Conservation (phyloP, 2,113 vertebrate genomes). For the Hemicordylus capensis region DNA sequence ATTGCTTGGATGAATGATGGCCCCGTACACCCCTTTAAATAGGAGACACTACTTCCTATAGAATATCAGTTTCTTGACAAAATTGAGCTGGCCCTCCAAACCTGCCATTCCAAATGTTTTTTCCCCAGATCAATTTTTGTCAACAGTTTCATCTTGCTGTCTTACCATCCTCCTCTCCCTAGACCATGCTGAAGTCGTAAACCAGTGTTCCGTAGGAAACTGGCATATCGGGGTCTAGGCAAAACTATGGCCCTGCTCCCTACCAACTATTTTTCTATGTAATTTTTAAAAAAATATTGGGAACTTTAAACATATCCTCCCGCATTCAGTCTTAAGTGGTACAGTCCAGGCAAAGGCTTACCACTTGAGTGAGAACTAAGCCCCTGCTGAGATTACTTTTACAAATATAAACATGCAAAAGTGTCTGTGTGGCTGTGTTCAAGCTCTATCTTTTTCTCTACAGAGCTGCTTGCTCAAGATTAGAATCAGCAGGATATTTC, state of each 20-base stretch:
- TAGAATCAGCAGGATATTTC: background rate
- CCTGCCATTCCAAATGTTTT: background rate
- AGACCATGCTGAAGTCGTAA: too few species aligned
- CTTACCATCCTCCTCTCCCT: too few species aligned
- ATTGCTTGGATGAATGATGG: background rate
- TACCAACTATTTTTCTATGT: background rate
- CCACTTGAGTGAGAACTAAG: background rate
- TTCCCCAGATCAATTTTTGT: background rate
- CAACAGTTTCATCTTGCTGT: background rate
- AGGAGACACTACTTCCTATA: too few species aligned
- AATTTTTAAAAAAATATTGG: too few species aligned
- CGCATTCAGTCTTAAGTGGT: background rate
- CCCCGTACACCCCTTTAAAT: background rate
- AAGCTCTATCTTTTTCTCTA: rapidly evolving
- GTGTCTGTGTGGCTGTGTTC: background rate
- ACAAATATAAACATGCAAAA: background rate
- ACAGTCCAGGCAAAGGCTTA: background rate
- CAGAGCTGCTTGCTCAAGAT: background rate
- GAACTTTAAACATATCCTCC: too few species aligned
- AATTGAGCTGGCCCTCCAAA: background rate
- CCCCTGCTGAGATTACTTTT: background rate
- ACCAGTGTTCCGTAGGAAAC: background rate
- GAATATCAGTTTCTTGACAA: background rate
- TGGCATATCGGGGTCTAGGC: background rate
- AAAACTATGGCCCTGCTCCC: background rate